A percentile compares a stretch with the other conserved stretches of the same genome.
Evolutionary conservation across 2,888 invertebrate species (phyloP).

Genomic region (Ichneumon xanthorius): DNA sequence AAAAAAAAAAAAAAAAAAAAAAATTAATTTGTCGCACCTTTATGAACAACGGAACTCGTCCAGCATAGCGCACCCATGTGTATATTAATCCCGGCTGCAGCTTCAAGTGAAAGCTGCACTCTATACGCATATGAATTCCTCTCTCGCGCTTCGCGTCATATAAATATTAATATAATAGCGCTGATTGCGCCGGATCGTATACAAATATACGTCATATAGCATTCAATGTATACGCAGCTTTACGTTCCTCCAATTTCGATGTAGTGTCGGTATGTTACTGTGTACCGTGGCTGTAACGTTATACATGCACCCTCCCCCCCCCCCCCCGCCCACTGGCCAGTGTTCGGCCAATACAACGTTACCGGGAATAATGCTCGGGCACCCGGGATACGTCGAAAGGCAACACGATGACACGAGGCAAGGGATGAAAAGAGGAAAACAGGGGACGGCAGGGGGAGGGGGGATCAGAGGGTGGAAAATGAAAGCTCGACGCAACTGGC

Average conservation of each 20-base stretch:
- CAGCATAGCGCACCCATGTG: background rate
- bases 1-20: background rate
- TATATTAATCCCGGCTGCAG: constrained; percentile 11
- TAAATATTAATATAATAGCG: constrained; percentile 81
- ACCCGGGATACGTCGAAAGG: constrained; percentile 72
- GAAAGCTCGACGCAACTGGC: constrained; percentile 58
- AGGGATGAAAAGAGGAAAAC: constrained; percentile 54
- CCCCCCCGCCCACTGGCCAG: background rate
- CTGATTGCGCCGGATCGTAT: constrained; percentile 79
- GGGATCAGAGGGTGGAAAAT: constrained; percentile 56
- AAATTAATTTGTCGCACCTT: background rate
- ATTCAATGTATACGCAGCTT: constrained; percentile 13
- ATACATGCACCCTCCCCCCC: background rate
- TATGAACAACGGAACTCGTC: background rate
- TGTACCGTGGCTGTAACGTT: constrained; percentile 37
- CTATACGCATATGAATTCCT: constrained; percentile 33
- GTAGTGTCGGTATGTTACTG: constrained; percentile 36
- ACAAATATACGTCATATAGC: constrained; percentile 60
- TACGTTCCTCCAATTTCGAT: constrained; percentile 26
- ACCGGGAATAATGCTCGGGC: constrained; percentile 68
- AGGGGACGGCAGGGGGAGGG: background rate
- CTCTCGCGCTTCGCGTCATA: constrained; percentile 64
- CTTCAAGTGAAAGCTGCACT: constrained; percentile 14
- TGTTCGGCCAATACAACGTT: constrained; percentile 65
- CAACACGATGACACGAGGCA: constrained; percentile 72